Base-by-base conservation (phyloP, 2,888 invertebrate species). In the Drosophila emarginata region DNA sequence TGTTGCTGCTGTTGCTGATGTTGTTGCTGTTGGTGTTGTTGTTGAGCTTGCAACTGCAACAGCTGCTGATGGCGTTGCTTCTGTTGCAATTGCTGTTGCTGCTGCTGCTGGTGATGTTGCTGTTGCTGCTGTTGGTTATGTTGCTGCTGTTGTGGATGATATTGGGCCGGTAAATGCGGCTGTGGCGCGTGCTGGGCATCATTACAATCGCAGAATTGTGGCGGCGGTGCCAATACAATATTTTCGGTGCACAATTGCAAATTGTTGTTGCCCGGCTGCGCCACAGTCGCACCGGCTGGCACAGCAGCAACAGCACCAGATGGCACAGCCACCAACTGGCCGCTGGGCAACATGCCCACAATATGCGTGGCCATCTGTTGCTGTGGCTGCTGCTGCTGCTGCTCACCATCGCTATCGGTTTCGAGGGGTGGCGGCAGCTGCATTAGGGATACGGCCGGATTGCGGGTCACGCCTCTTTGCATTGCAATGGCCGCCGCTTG, bases 191-290 rank as follows among this genome's bases (percentile, higher is more conserved):
- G 91, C 76, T 91, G 92, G 51, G 93, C 93, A 80, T 93, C 93
- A 77, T 93, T 93, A 78, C 91, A 91, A 92, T 97, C 97, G 92
- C 96, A 96, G 93, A 97, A 97, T 92, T 97, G 97, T 40, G 97
- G 97, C 39, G 97, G 97, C 40, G 97, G 97, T 23, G 97, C 96
- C 74, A 96, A 93, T 14, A 96, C 94, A 60, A 95, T 93, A 67
- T 94, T 94, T 73, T 93, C 94, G 4, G 93, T 87, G 67, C 88
- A 89, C 60, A 76, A 71, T 70, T 89, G 87, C 77, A 85, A 15
- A 67, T 90, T 89, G 58, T 91, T 79, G 85, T 86, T 78, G 77
- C 83, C 88, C 60, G 61, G 74, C 66, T 63, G 79, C 73, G 77
- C 74, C 69, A 68, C 77, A 70, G 68, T 75, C 71, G 76, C 78